A percentile compares a stretch with the other conserved stretches of the same genome.
Evolutionary conservation across 2,888 invertebrate genomes (phyloP).

Genomic region (Agonopterix subpropinquella): DNA sequence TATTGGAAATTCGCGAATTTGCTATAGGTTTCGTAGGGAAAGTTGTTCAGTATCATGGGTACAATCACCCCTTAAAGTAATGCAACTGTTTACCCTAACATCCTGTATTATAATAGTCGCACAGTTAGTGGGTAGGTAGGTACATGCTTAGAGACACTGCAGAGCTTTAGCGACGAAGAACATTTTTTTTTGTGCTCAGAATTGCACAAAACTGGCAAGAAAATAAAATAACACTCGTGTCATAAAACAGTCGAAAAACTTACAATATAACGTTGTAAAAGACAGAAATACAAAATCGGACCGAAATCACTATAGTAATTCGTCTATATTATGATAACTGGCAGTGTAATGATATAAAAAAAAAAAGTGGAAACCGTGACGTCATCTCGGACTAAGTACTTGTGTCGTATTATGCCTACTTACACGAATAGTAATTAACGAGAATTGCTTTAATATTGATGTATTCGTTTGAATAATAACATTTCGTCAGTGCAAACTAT

Average conservation of each 20-base stretch:
- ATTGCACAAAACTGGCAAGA: constrained; percentile 16
- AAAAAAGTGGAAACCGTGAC: constrained; percentile 42
- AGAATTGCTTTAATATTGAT: constrained; percentile 68
- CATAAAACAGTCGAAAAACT: constrained; percentile 64
- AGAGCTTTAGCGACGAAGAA: constrained; percentile 39
- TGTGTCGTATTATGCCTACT: constrained; percentile 49
- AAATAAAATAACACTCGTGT: constrained; percentile 27
- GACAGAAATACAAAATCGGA: constrained; percentile 72
- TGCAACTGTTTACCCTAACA: too few relatives aligned
- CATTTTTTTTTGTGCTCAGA: constrained; percentile 1
- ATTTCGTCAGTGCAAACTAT: constrained; percentile 69
- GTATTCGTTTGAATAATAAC: constrained; percentile 50
- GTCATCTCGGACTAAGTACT: constrained; percentile 27
- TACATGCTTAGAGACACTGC: constrained; percentile 31
- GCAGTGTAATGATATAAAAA: constrained; percentile 48
- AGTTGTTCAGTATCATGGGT: too few relatives aligned
- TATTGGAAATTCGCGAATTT: too few relatives aligned
- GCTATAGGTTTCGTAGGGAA: too few relatives aligned
- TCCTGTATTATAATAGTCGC: too few relatives aligned
- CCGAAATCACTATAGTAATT: constrained; percentile 62
- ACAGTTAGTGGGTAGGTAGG: background rate
- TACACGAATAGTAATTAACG: constrained; percentile 69
- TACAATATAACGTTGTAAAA: constrained; percentile 65
- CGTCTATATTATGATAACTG: constrained; percentile 35
- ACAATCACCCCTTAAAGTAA: too few relatives aligned